phyloP scores from a whole-genome alignment of 1,140 invertebrate genomes.

The Agrilus planipennis region DNA sequence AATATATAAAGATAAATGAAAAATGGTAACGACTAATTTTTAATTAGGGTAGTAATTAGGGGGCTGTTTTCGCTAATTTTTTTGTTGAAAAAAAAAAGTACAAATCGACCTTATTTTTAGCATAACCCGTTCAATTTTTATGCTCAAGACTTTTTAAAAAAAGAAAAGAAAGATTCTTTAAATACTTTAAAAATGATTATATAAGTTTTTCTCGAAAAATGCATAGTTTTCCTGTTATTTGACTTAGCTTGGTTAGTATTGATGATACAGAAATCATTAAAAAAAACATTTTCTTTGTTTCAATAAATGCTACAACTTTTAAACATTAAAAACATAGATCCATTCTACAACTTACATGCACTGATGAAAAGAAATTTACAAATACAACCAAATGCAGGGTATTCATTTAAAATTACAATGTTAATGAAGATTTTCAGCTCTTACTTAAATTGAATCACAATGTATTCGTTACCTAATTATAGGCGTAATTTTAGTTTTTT shows the following conservation, averaged over 20 bases:
- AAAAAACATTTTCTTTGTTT: background rate
- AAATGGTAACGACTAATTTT: too few species aligned
- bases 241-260: background rate
- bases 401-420: too few species aligned
- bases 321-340: too few species aligned
- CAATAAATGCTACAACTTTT: background rate
- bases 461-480: too few species aligned
- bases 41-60: background rate
- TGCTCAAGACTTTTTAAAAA: background rate
- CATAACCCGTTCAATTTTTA: background rate
- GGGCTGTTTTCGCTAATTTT: background rate
- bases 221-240: background rate
- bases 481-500: too few species aligned
- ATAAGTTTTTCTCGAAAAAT: slow-evolving; percentile 2
- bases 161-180: background rate
- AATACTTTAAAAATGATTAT: background rate
- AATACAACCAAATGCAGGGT: too few species aligned
- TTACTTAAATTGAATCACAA: too few species aligned
- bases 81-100: background rate
- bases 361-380: too few species aligned
- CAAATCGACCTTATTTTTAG: background rate
- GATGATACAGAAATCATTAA: background rate
- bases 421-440: too few species aligned
- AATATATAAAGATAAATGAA: background rate
- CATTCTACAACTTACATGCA: too few species aligned